These are phyloP conservation scores for Sturnira hondurensis DNA, from an alignment of 2,113 vertebrate species.

Conservation along the genomic window DNA sequence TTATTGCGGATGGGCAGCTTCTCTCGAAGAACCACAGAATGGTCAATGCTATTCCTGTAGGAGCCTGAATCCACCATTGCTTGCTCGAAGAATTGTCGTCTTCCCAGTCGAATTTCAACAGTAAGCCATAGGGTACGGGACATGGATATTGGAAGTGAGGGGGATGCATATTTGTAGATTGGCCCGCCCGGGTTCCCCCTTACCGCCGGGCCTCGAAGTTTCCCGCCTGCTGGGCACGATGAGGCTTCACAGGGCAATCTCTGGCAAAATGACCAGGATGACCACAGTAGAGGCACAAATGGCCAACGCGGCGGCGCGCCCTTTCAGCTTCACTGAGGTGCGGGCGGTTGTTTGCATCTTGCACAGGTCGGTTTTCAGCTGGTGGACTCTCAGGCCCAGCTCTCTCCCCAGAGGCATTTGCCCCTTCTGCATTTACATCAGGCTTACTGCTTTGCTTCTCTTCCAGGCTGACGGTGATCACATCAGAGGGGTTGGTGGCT, in stretches of 20 bases:
- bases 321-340: conserved; percentile 32
- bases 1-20: conserved; percentile 36
- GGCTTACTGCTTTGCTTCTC: neutral
- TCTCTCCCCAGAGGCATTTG: neutral
- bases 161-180: conserved; percentile 56
- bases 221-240: neutral
- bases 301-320: neutral
- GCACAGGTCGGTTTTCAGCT: neutral
- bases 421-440: neutral
- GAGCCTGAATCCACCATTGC: conserved; percentile 49
- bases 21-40: conserved; percentile 41
- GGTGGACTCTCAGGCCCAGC: neutral
- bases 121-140: conserved; percentile 36
- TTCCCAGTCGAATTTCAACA: conserved; percentile 55
- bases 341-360: neutral
- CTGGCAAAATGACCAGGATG: conserved; percentile 46
- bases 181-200: conserved; percentile 22
- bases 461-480: conserved; percentile 11
- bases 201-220: conserved; percentile 36
- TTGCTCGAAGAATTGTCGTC: conserved; percentile 45
- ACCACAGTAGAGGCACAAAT: conserved; percentile 45
- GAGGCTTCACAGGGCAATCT: conserved; percentile 31
- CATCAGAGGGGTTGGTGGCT: neutral
- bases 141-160: conserved; percentile 56
- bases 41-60: conserved; percentile 54